These are phyloP conservation scores for Alectoris magna DNA, from an alignment of 2,797 vertebrate species.

Conservation along the genomic window DNA sequence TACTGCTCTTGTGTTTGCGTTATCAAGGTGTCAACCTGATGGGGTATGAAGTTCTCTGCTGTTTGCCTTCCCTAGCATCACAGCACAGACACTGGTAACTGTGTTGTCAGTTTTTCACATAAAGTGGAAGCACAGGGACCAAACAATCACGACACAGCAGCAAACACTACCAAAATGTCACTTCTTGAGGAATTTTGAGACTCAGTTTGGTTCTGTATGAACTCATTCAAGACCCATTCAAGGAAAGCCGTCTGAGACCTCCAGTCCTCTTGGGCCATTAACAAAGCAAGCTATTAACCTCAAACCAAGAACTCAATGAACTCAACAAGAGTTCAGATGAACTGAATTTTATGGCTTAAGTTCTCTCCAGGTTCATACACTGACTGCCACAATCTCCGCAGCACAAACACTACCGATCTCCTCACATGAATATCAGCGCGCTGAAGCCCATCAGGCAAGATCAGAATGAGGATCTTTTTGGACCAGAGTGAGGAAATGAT, in stretches of 20 bases:
- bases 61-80: background rate
- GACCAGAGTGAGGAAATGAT: background rate
- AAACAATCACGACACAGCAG: background rate
- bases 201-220: background rate
- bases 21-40: background rate
- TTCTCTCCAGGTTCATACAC: background rate
- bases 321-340: background rate
- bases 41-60: fast-evolving
- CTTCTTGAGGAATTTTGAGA: background rate
- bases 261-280: background rate
- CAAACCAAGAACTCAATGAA: background rate
- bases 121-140: background rate
- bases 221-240: background rate
- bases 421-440: background rate
- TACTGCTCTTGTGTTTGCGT: background rate
- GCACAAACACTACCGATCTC: background rate
- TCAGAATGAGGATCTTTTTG: background rate
- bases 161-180: background rate
- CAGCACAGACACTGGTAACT: background rate
- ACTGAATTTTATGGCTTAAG: background rate
- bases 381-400: background rate
- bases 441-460: background rate
- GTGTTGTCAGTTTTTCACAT: background rate
- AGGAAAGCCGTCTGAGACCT: background rate
- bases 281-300: background rate